Base-by-base conservation (phyloP, 2,113 vertebrate genomes). In the Gavialis gangeticus region DNA sequence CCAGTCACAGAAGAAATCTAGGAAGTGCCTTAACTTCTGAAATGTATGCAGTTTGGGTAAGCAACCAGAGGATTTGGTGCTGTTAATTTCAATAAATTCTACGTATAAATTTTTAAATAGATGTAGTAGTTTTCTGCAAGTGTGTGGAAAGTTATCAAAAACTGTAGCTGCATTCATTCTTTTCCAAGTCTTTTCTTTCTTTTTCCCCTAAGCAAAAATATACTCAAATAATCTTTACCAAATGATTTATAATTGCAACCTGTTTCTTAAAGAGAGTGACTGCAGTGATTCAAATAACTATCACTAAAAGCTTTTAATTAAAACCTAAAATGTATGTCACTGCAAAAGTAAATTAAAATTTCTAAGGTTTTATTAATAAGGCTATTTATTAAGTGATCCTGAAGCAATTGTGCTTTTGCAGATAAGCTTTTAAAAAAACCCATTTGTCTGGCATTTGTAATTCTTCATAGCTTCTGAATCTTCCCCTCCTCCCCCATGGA, bases 381-480 rank as follows among this genome's bases (percentile, higher is more conserved):
- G 82, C 73, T 86, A 80, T 96, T 97, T 97, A 93, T 97, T 96
- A 93, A 96, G 56, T 79, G 78, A 56, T 97, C 95, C 46, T 93
- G 82, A 97, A 95, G 63, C 94, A 95, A 96, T 95, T 96, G 92
- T 85, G 92, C 75, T 89, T 97, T 96, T 97, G 93, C 97, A 97
- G 97, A 97, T 97, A 97, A 98, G 94, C 71, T 89, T 82, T 0
- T 84, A 67, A 96, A 96, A 71, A 97, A 95, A 8, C 46, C 46
- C 60, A 96, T 90, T 90, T 85, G 17, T 85, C 79, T 93, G 84
- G 81, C 75, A 83, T 92, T 96, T 97, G 86, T 96, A 90, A 76
- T 96, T 95, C 62, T 90, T 8, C 24, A 87, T 34, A 92, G 81
- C 24, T 60, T 87, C 56, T 86, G 76, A 85, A 75, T 96, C 64